A percentile compares a stretch with the other conserved stretches of the same genome.
Conservation (phyloP, 2,113 vertebrate species). For the Ophiodon elongatus region DNA sequence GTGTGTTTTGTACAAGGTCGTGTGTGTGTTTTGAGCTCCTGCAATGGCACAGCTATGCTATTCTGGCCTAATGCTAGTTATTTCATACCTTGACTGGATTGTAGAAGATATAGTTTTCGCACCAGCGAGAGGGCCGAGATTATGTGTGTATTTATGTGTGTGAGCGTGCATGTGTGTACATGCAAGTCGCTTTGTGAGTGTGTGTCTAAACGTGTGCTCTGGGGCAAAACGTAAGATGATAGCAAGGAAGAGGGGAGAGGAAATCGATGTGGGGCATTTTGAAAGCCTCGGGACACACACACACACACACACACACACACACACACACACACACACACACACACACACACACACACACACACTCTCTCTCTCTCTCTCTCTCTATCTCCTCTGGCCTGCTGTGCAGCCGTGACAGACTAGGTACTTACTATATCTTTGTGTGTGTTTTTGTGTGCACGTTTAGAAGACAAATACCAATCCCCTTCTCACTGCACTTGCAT, state of each 20-base stretch:
- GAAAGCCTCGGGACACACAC: conserved; percentile 49
- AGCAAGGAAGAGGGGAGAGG: conserved; percentile 65
- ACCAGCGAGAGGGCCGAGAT: conserved; percentile 66
- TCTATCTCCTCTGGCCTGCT: conserved; percentile 55
- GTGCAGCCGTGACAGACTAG: conserved; percentile 51
- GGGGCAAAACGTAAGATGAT: conserved; percentile 78
- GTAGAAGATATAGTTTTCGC: conserved; percentile 72
- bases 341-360: conserved; percentile 6
- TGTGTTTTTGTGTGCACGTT: conserved; percentile 40
- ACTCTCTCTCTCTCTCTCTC: conserved; percentile 12
- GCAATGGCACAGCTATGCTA: conserved; percentile 57
- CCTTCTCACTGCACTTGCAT: conserved; percentile 32
- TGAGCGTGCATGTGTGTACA: conserved; percentile 43
- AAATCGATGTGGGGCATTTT: conserved; percentile 74
- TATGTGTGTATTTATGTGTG: conserved; percentile 59
- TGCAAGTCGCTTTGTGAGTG: conserved; percentile 28
- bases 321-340: conserved; percentile 18
- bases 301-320: conserved; percentile 8
- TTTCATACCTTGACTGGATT: conserved; percentile 81
- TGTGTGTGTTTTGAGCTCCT: conserved; percentile 53
- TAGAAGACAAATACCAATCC: conserved; percentile 36
- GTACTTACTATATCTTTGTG: conserved; percentile 51
- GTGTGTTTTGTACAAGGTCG: conserved; percentile 38
- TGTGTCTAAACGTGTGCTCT: conserved; percentile 67
- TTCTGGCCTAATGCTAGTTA: conserved; percentile 76